Evolutionary conservation across 2,113 vertebrate genomes (phyloP).

Genomic region (Rhea pennata): DNA sequence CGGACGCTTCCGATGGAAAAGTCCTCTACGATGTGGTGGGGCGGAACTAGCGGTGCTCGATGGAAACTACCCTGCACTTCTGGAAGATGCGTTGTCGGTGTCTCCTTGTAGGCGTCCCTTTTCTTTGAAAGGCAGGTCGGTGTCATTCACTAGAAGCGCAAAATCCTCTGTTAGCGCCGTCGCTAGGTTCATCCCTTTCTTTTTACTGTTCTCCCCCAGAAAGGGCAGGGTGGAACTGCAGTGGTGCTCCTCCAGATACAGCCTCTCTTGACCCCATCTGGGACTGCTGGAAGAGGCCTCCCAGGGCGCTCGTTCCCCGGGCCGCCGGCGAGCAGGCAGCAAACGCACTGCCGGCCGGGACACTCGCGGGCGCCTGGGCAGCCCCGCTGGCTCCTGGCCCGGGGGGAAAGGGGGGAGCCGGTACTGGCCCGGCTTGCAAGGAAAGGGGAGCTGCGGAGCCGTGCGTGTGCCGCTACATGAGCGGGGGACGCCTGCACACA

Average conservation of each 20-base stretch:
- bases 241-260: not conserved
- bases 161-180: not conserved
- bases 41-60: fast-evolving
- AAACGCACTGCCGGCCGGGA: not conserved
- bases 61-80: not conserved
- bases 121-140: not conserved
- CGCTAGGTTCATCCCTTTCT: not conserved
- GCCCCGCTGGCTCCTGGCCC: not conserved
- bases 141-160: not conserved
- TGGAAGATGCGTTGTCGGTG: not conserved
- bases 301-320: conserved; percentile 2
- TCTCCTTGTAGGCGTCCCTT: not conserved
- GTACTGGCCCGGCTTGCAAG: fast-evolving
- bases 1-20: fast-evolving
- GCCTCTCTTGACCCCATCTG: conserved; percentile 37
- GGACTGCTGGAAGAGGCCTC: not conserved
- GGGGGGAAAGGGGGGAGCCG: fast-evolving
- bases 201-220: not conserved
- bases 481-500: no score
- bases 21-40: fast-evolving
- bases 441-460: fast-evolving
- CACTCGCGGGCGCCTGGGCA: not conserved
- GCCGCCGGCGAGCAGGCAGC: conserved; percentile 49
- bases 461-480: not conserved
- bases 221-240: not conserved